Conservation (phyloP, 2,888 invertebrate species). For the Scelioninae gen. 2 region DNA sequence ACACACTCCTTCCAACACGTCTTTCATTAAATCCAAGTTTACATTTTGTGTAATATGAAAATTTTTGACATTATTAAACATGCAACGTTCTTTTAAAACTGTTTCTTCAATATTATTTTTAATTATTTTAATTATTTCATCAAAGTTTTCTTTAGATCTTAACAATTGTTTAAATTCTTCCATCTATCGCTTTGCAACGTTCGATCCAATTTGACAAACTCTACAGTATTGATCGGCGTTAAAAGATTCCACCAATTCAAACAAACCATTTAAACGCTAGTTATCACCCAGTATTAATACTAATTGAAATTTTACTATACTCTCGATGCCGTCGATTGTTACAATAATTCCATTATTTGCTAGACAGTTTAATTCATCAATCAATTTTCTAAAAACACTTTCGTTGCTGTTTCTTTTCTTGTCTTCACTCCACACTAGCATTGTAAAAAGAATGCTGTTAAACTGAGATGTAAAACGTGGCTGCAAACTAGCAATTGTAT, state of each 20-base stretch:
- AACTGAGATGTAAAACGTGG: background rate
- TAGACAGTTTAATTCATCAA: slow-evolving; percentile 32
- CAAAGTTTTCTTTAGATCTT: too few species aligned
- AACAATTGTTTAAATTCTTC: too few species aligned
- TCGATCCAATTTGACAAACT: slow-evolving; percentile 20
- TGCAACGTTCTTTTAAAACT: slow-evolving; percentile 33
- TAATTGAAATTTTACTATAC: slow-evolving; percentile 28
- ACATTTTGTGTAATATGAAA: slow-evolving; percentile 48
- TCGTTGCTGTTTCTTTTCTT: slow-evolving; percentile 5
- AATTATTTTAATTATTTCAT: slow-evolving; percentile 14
- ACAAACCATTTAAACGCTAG: slow-evolving; percentile 34
- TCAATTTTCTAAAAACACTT: background rate
- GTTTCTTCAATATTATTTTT: slow-evolving; percentile 33
- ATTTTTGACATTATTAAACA: slow-evolving; percentile 22
- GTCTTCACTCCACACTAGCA: background rate
- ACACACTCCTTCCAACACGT: slow-evolving; percentile 43
- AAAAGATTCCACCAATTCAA: slow-evolving; percentile 32
- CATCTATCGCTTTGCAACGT: slow-evolving; percentile 33
- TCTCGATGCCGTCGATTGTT: background rate
- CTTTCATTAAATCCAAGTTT: slow-evolving; percentile 44
- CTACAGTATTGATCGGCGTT: slow-evolving; percentile 29
- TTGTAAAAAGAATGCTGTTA: slow-evolving; percentile 9
- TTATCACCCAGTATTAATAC: slow-evolving; percentile 36
- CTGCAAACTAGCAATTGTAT: slow-evolving; percentile 20
- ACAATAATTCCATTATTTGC: slow-evolving; percentile 15